A percentile compares a stretch with the other conserved stretches of the same genome.
Conservation (phyloP, 2,888 invertebrate species). For the Spialia ferax region DNA sequence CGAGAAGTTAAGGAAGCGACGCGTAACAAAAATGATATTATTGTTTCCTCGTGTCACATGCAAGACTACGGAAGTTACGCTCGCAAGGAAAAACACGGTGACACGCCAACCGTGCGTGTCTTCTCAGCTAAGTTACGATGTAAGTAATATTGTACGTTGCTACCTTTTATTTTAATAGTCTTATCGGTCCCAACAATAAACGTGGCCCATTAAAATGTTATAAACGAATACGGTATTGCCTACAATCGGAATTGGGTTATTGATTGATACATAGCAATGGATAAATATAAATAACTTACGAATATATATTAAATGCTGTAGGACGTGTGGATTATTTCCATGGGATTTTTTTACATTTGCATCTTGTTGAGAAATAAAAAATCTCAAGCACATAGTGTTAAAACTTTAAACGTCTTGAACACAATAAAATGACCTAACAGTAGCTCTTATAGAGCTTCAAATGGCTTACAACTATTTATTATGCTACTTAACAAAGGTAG, state of each 20-base stretch:
- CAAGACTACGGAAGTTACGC: conserved; percentile 61
- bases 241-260: not conserved
- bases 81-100: conserved; percentile 40
- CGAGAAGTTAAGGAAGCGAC: conserved; percentile 60
- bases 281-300: not conserved
- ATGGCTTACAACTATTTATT: not conserved
- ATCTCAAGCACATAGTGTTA: too few species aligned
- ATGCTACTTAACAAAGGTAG: too few species aligned
- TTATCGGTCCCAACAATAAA: conserved; percentile 8
- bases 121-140: conserved; percentile 54
- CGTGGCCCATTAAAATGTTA: not conserved
- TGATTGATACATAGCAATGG: not conserved
- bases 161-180: conserved; percentile 49
- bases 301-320: not conserved
- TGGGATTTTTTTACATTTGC: too few species aligned
- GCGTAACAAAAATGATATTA: conserved; percentile 72
- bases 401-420: not conserved
- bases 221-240: not conserved
- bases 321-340: too few species aligned
- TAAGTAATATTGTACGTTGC: conserved; percentile 57
- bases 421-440: conserved; percentile 6
- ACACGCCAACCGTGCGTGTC: conserved; percentile 58
- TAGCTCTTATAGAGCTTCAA: conserved; percentile 23
- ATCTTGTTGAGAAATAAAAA: too few species aligned
- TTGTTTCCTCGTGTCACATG: conserved; percentile 68